phyloP scores from a whole-genome alignment of 1,140 invertebrate genomes.

The Brachionus plicatilis region DNA sequence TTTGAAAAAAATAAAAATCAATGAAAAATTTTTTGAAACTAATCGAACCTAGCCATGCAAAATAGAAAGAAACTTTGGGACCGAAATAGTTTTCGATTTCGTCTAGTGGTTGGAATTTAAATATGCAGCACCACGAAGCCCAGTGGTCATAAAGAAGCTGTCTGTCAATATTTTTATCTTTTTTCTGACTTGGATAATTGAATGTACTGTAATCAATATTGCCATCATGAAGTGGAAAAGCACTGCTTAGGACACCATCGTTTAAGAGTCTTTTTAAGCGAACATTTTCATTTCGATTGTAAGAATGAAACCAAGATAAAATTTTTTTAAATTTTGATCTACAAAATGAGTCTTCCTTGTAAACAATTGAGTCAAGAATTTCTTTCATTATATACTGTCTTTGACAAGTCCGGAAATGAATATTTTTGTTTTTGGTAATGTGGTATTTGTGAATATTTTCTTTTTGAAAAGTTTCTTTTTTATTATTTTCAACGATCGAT shows the following conservation, averaged over 20 bases:
- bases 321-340: background rate
- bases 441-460: background rate
- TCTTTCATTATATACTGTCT: constrained; percentile 26
- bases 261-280: constrained; percentile 8
- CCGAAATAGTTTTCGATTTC: constrained; percentile 29
- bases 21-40: background rate
- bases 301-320: background rate
- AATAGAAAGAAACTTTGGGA: constrained; percentile 17
- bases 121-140: constrained; percentile 7
- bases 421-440: background rate
- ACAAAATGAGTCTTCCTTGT: background rate
- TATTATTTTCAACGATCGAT: background rate
- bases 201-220: constrained; percentile 8
- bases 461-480: background rate
- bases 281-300: constrained; percentile 12
- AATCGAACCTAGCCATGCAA: constrained; percentile 29
- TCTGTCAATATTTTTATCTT: background rate
- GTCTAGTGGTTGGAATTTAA: constrained; percentile 32
- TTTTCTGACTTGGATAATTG: background rate
- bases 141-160: constrained; percentile 24
- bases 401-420: background rate
- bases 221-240: constrained; percentile 37
- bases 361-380: constrained; percentile 6
- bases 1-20: background rate
- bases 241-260: background rate